phyloP scores from a whole-genome alignment of 2,113 vertebrate species.

The Chaetura pelagica region DNA sequence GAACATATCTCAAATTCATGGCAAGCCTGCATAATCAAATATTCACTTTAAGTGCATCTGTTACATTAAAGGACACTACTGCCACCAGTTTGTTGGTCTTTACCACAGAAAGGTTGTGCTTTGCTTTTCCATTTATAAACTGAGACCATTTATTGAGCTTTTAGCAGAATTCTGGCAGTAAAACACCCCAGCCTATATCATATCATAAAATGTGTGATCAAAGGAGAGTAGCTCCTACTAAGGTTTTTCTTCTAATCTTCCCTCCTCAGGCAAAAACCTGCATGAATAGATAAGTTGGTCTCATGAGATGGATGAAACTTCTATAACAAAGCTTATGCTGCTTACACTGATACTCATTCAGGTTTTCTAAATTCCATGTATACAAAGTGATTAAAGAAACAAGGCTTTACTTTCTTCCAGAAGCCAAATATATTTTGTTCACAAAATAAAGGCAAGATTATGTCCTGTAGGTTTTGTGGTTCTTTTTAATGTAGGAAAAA shows the following conservation, averaged over 20 bases:
- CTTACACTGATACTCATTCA: neutral
- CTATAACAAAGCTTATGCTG: neutral
- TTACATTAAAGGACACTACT: neutral
- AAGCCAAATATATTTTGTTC: neutral
- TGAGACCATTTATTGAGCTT: neutral
- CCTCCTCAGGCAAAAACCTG: conserved; percentile 50
- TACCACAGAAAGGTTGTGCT: neutral
- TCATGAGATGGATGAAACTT: neutral
- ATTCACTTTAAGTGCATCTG: neutral
- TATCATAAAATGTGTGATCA: conserved; percentile 9
- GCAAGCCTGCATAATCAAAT: neutral
- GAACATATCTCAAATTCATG: neutral
- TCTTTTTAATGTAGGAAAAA: neutral
- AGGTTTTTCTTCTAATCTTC: conserved; percentile 35
- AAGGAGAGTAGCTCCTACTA: neutral
- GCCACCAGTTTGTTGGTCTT: neutral
- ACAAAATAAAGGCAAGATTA: neutral
- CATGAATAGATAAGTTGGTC: conserved; percentile 34
- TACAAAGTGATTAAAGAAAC: neutral
- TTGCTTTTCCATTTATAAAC: neutral
- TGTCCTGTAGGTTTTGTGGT: neutral
- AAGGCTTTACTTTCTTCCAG: neutral
- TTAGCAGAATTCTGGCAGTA: neutral
- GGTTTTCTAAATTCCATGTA: neutral
- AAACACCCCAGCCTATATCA: neutral